Evolutionary conservation across 2,888 invertebrate species (phyloP).

Genomic region (Metallyticus violacea): DNA sequence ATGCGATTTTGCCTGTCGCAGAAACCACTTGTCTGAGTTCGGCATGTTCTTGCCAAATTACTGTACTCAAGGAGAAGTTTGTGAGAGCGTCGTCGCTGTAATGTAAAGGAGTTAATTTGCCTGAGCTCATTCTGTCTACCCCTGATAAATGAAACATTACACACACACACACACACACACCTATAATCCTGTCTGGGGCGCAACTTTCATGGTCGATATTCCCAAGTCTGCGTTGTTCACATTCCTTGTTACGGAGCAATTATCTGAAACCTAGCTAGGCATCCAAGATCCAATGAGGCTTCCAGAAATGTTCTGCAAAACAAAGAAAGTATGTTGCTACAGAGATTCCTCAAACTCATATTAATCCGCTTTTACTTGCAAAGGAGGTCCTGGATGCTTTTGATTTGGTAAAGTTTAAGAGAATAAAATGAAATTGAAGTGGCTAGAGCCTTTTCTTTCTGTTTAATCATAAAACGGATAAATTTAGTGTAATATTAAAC

Average conservation of each 20-base stretch:
- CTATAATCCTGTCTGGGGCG: background rate
- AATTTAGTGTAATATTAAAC: no score
- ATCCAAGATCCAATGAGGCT: background rate
- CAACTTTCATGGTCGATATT: no score
- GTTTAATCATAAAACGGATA: no score
- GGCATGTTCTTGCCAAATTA: background rate
- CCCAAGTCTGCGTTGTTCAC: background rate
- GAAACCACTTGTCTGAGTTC: background rate
- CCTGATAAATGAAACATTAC: background rate
- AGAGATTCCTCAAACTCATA: background rate
- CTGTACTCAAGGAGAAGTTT: background rate
- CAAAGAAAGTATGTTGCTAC: background rate
- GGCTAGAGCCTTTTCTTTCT: no score
- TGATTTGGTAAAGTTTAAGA: no score
- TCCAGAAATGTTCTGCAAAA: background rate
- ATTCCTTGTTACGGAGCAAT: background rate
- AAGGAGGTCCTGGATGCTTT: no score
- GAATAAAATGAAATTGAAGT: no score
- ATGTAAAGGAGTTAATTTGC: background rate
- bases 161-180: no score
- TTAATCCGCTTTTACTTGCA: background rate
- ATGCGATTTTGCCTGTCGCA: background rate
- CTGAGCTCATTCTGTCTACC: background rate
- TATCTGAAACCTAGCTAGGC: background rate
- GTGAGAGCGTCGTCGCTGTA: background rate